A percentile compares a stretch with the other conserved stretches of the same genome.
Conservation (phyloP, 1,140 invertebrate species). For the Varroa destructor region DNA sequence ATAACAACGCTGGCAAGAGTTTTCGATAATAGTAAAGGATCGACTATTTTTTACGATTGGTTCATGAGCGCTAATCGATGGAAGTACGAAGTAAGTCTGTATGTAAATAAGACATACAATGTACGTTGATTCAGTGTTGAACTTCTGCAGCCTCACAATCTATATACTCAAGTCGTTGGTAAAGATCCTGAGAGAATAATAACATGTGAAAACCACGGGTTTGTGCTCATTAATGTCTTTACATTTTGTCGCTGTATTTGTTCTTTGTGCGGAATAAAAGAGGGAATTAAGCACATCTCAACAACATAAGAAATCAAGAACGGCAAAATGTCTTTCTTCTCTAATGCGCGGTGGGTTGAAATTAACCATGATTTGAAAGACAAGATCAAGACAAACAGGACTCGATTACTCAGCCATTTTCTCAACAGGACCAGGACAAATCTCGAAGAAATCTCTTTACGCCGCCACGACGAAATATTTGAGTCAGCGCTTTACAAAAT, state of each 20-base stretch:
- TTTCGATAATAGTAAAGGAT: background rate
- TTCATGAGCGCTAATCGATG: background rate
- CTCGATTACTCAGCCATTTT: no score
- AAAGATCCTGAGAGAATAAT: background rate
- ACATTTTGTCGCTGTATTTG: background rate
- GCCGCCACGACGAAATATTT: no score
- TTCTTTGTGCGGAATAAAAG: background rate
- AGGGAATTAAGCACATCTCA: background rate
- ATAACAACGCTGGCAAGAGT: background rate
- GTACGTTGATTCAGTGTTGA: no score
- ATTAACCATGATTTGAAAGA: background rate
- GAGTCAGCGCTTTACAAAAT: no score
- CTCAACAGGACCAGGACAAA: no score
- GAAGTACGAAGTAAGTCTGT: background rate
- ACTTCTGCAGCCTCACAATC: background rate
- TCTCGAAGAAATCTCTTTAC: no score
- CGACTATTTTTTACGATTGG: background rate
- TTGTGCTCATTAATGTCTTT: background rate
- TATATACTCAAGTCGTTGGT: background rate
- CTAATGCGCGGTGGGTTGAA: background rate
- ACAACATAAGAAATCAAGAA: background rate
- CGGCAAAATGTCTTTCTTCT: slow-evolving; percentile 3
- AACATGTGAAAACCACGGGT: background rate
- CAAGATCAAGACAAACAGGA: no score
- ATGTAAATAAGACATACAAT: background rate